Base-by-base conservation (phyloP, 2,113 vertebrate species). In the Oreamnos americanus region DNA sequence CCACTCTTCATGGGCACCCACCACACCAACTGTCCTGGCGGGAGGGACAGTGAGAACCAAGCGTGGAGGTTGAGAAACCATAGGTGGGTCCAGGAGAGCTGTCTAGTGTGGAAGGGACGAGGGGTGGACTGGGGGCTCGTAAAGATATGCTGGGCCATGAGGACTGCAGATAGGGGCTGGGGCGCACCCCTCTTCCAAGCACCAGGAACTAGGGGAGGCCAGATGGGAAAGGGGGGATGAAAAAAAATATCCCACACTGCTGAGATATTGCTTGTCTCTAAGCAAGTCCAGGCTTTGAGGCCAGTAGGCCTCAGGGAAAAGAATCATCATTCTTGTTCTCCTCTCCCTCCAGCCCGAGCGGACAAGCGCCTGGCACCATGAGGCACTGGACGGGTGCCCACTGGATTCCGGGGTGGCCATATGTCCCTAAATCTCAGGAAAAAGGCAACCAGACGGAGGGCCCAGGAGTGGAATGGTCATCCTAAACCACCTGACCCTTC, bases 121-220 rank as follows among this genome's bases (percentile, higher is more conserved):
- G 28, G 36, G 23, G 16, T 1, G 0, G 7, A 51, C 30, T 0
- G 10, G 23, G 1, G 14, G 25, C 33, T 49, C n/a, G 45, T 28
- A 10, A 33, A 62, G 36, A 51, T 0, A 51, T 6, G 11, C 82
- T 33, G 15, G 49, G 36, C 86, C 28, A 6, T 23, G 14, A 85
- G 45, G 5, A 36, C 49, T 21, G 0, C 0, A 11, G 45, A 11
- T 0, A 36, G n/a, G 51, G 82, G 23, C 30, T 39, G 51, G 19
- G 57, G 2, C 16, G 14, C 30, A 49, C 5, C 47, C 28, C 6
- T 33, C 11, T 25, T 7, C n/a, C 11, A 3, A 67, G 74, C 64
- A 90, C 26, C 67, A 45, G 39, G 14, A 17, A 3, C 58, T 23
- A 33, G 30, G 13, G 51, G 33, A 62, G 25, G 10, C 45, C 81